A percentile compares a stretch with the other conserved stretches of the same genome.
These are phyloP conservation scores for Micropoecilia bifurca DNA, from an alignment of 2,797 vertebrate genomes.

Conservation along the genomic window DNA sequence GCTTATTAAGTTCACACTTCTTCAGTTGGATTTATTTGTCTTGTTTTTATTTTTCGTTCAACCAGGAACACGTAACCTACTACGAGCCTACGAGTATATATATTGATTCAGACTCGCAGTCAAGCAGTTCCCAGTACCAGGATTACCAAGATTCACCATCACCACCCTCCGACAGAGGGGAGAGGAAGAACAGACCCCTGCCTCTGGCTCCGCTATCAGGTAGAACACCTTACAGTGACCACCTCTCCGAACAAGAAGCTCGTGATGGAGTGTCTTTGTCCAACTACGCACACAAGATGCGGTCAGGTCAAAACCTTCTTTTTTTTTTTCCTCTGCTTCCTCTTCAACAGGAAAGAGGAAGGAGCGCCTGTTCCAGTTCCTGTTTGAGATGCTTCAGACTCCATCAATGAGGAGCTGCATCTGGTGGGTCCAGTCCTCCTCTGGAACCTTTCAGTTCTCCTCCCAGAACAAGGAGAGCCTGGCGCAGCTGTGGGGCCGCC, in stretches of 20 bases:
- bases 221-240: constrained; percentile 26
- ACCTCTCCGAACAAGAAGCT: not conserved
- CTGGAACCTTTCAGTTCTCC: constrained; percentile 86
- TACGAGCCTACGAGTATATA: constrained; percentile 51
- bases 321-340: constrained; percentile 8
- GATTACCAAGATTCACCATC: constrained; percentile 78
- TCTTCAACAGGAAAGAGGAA: constrained; percentile 81
- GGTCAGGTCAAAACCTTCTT: constrained; percentile 9
- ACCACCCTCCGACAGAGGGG: constrained; percentile 62
- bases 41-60: constrained; percentile 16
- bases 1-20: not conserved
- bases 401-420: constrained; percentile 86
- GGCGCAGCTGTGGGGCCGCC: constrained; percentile 83
- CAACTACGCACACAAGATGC: not conserved
- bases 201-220: constrained; percentile 74
- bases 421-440: constrained; percentile 85
- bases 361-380: constrained; percentile 86
- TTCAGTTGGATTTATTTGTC: not conserved
- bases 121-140: constrained; percentile 80
- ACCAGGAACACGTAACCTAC: constrained; percentile 67
- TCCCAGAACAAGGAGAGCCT: constrained; percentile 87
- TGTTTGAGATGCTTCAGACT: constrained; percentile 87
- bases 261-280: not conserved
- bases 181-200: constrained; percentile 53
- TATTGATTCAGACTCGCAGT: constrained; percentile 84